Conservation (phyloP, 23 tunicate genomes). For the Trididemnum miniatum region DNA sequence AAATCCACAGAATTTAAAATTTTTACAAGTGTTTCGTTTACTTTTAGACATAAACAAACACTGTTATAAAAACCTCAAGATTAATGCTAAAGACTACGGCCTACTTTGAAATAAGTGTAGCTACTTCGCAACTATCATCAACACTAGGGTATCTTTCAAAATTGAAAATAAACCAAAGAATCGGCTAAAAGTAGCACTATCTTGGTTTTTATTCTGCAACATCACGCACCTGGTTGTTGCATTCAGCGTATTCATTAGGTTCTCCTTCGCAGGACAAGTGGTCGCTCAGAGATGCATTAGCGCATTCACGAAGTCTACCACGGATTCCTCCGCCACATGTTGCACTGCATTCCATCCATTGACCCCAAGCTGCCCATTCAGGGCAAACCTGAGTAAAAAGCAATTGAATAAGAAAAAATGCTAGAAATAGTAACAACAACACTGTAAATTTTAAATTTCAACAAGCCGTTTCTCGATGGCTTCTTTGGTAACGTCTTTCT, state of each 20-base stretch:
- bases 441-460: too few species aligned
- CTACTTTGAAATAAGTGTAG: neutral
- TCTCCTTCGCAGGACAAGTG: conserved; percentile 42
- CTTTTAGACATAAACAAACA: neutral
- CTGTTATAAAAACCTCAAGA: neutral
- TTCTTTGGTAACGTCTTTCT: too few species aligned
- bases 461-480: too few species aligned
- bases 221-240: conserved; percentile 41
- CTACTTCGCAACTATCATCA: too few species aligned
- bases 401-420: too few species aligned
- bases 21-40: neutral
- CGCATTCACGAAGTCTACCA: conserved; percentile 38
- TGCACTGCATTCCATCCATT: conserved; percentile 30
- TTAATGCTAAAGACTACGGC: too few species aligned
- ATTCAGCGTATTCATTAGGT: conserved; percentile 39
- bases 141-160: too few species aligned
- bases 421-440: too few species aligned
- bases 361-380: conserved; percentile 48
- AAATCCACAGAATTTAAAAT: neutral
- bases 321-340: conserved; percentile 74
- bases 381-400: conserved; percentile 43
- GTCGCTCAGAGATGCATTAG: conserved; percentile 25
- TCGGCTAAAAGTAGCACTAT: too few species aligned
- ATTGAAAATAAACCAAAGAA: too few species aligned
- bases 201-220: too few species aligned